These are phyloP conservation scores for Thaumatotibia leucotreta DNA, from an alignment of 1,140 invertebrate species.

Conservation along the genomic window DNA sequence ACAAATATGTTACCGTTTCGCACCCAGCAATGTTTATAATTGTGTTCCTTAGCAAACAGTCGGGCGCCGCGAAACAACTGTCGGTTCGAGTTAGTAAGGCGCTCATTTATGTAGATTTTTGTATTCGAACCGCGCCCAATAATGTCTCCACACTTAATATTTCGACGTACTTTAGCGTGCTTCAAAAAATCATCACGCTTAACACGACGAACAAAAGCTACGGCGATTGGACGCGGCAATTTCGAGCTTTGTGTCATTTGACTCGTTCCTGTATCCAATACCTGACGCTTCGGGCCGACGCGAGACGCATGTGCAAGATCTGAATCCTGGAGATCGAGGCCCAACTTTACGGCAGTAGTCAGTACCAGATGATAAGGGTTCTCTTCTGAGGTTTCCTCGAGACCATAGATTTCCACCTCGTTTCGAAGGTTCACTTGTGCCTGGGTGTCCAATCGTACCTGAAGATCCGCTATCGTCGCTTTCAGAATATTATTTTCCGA, in stretches of 20 bases:
- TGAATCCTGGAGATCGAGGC: background rate
- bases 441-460: background rate
- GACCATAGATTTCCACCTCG: conserved; percentile 19
- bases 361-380: conserved; percentile 19
- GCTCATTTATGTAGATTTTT: conserved; percentile 16
- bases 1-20: background rate
- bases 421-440: background rate
- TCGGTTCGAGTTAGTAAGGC: background rate
- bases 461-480: background rate
- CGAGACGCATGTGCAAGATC: conserved; percentile 15
- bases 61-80: conserved; percentile 16
- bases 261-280: background rate
- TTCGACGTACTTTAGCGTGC: background rate
- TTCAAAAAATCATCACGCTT: conserved; percentile 15
- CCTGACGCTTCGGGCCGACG: background rate
- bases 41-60: background rate
- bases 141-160: conserved; percentile 2
- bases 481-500: background rate
- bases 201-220: background rate
- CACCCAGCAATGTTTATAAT: conserved; percentile 1
- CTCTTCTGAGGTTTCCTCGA: conserved; percentile 19
- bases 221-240: conserved; percentile 12
- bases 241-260: background rate
- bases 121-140: background rate
- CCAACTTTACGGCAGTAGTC: conserved; percentile 16